Base-by-base conservation (phyloP, 2,888 invertebrate species). In the Villa cingulata region DNA sequence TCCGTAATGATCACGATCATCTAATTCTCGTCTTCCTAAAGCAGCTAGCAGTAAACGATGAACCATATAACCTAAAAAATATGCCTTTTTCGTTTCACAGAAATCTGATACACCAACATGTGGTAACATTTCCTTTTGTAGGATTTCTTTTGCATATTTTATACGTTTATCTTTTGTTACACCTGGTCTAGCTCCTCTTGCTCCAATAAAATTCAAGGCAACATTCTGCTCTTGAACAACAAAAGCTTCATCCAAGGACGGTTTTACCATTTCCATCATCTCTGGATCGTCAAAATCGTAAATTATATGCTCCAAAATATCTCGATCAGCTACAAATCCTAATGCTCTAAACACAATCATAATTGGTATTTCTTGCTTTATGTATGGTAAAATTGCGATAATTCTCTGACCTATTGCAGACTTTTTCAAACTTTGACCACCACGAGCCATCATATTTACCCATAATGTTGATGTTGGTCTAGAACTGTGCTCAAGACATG, bases 221-320 rank as follows among this genome's bases (percentile, higher is more conserved):
- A 98, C 95, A 72, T 89, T 95, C 68, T 98, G 98, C 65, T 99
- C 98, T 71, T 98, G 97, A 57, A 98, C 94, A 0, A 97, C 97
- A 70, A 98, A 98, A 39, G 98, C 98, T 72, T 98, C 98, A 71
- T 98, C 98, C 48, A 98, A 72, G 0, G 97, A 97, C 1, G 98
- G 98, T 67, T 99, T 99, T 0, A 95, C 96, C 96, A 99, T 97
- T 78, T 99, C 98, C 97, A 99, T 98, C 96, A 99, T 97, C 74
- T 99, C 98, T 9, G 95, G 97, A 71, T 99, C 98, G 70, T 98
- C 96, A 72, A 98, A 98, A 65, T 99, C 98, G 67, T 99, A 99
- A 61, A 99, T 98, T 53, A 99, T 98, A 62, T 99, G 98, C 65
- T 99, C 98, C 19, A 99, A 74, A 61, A 99, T 99, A 71, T 99